Base-by-base conservation (phyloP, 2,797 vertebrate genomes). In the Ispidina picta region DNA sequence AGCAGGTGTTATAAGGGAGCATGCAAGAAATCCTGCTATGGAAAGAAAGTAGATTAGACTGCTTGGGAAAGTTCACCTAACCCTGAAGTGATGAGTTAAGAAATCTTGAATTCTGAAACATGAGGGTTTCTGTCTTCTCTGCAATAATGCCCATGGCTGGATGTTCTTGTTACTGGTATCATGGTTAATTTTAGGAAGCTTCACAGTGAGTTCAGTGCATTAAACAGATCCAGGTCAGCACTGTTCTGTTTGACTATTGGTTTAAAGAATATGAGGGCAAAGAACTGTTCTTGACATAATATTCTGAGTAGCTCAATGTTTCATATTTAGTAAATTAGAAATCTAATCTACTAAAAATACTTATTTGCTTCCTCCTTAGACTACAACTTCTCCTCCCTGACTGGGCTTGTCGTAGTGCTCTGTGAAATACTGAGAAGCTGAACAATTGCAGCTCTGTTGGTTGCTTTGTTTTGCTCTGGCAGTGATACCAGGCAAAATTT, bases 401-500 rank as follows among this genome's bases (percentile, higher is more conserved):
- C 33, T 77, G 68, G 41, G 58, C 39, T 91, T 71, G 58, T 72
- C 44, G 3, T 25, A 51, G 68, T 21, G 46, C 37, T 68, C 54
- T 25, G 58, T 68, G 71, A 93, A 86, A 74, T 84, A 73, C 25
- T 71, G 80, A 77, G 31, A 75, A 25, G 13, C 59, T 75, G 74
- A 64, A 64, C 19, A 43, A 46, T 88, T 68, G 58, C 68, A 71
- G 35, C 56, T 88, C 54, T 69, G 62, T 84, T 79, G 54, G 62
- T 82, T 55, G 43, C 54, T 95, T 91, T 89, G 64, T 93, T 92
- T 84, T 68, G 71, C 80, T 84, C 82, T 86, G 68, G 60, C 48
- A 73, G 35, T 49, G 64, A 88, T 68, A 51, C 81, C 71, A 89
- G 75, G 54, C 78, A 82, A 94, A 95, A 92, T 88, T 89, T 94